Evolutionary conservation across 2,797 vertebrate genomes (phyloP), one percentile per base, ranked within the genome.

Genomic region (Dendrocincla tyrannina): DNA sequence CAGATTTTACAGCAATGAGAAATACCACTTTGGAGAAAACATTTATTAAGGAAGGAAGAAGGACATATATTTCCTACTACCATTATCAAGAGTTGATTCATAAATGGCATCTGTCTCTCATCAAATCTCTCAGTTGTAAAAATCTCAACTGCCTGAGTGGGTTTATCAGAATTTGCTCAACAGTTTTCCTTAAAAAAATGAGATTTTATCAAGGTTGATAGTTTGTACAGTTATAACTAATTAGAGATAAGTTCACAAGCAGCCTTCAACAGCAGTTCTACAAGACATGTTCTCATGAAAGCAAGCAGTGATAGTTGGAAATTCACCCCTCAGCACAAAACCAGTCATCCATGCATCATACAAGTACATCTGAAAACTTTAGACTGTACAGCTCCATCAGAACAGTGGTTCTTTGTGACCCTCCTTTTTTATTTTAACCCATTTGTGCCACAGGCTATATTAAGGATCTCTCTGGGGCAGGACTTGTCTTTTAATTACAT

Each of bases 141-240:
- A 81, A 91, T 62, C 17, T 75, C 53, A 80, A 28, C 35, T 74
- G 62, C 28, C 24, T 33, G 27, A 91, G 35, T 25, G 9, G 8
- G 20, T 92, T 73, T 70, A 39, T 28, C n/a, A 74, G 55, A 79
- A 59, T 84, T 74, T 85, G 8, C 11, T 92, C 58, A 87, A 79
- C 12, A 50, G n/a, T 24, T 77, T 87, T 85, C 25, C 49, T 42
- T 42, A 28, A 25, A 83, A 60, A 80, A 84, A 35, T 19, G 5
- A 22, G 17, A 53, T 24, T 53, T 85, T 35, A 60, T 46, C 9
- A 50, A 74, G 56, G 42, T 1, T 78, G 30, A 53, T 50, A 53
- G 56, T 41, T 9, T 2, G 15, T 72, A 64, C 37, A 80, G 58
- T 62, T 81, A 28, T 53, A 90, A 76, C 30, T 88, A 81, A 75